Percentiles rank a stretch among this genome's conserved stretches.
Conservation (phyloP, 2,113 vertebrate species). For the Climacteris rufus region DNA sequence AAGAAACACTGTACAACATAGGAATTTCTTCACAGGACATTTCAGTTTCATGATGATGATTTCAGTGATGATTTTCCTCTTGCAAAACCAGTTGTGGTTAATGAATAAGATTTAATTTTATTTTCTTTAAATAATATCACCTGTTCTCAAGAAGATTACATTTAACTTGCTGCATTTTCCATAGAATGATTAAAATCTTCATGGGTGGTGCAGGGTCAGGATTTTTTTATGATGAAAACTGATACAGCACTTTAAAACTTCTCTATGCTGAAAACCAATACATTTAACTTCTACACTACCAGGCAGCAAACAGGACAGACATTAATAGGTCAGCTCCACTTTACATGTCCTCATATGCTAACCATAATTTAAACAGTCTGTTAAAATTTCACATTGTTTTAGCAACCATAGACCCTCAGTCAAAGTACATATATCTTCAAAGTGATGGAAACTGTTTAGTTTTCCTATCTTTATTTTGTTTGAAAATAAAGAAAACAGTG, state of each 20-base stretch:
- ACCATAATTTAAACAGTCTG: background rate
- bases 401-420: background rate
- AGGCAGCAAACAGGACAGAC: background rate
- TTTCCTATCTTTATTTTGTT: background rate
- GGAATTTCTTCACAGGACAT: background rate
- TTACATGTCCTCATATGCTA: background rate
- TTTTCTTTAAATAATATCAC: background rate
- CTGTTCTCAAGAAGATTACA: background rate
- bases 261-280: background rate
- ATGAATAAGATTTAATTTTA: background rate
- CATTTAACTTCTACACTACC: background rate
- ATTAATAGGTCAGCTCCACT: background rate
- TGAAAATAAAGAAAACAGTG: background rate
- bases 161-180: background rate
- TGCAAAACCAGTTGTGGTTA: background rate
- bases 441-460: background rate
- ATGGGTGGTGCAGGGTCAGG: background rate
- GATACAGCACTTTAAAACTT: background rate
- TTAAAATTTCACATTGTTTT: constrained; percentile 1
- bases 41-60: background rate
- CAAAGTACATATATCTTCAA: background rate
- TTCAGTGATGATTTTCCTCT: background rate
- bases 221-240: constrained; percentile 26
- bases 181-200: background rate
- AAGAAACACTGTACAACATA: background rate